Base-by-base conservation (phyloP, 2,888 invertebrate genomes). In the Peribatodes rhomboidaria region DNA sequence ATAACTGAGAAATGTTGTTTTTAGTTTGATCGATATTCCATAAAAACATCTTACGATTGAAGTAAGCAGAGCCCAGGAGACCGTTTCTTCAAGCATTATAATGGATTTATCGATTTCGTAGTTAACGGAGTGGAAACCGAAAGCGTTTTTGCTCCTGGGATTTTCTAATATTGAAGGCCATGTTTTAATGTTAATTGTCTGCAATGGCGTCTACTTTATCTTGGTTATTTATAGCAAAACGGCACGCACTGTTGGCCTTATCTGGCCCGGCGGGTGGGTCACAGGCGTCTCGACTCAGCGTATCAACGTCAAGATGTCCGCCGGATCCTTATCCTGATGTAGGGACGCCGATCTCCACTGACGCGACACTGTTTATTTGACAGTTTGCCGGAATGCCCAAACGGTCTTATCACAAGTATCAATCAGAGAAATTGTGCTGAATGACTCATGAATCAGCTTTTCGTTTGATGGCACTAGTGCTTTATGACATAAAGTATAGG, bases 181-280 rank as follows among this genome's bases (percentile, higher is more conserved):
- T 78, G 78, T 80, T 81, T 69, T 74, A 75, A 81, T 78, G 76
- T 69, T 78, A 80, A 80, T 80, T 77, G 79, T 69, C 67, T 69
- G 71, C 73, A 80, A 60, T 61, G 63, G 71, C 63, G 71, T 74
- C 64, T 70, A 69, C 71, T 72, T 77, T 84, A 81, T 82, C 77
- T 74, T 64, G 68, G 58, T 80, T 83, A 82, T 82, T 84, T 82
- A 84, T 81, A 80, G 77, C 69, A 67, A 71, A 76, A 75, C 73
- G 74, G 77, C 82, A 83, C 81, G 81, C 77, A 80, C 71, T 74
- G 50, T 65, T 69, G 74, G 67, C 79, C 79, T 84, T 85, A 85
- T 85, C 84, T 74, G 77, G 73, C 65, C 57, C 58, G 67, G 56
- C 64, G 70, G 72, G 63, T 70, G 68, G 75, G 76, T 74, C 75